Percentiles rank a stretch among this genome's conserved stretches.
phyloP scores from a whole-genome alignment of 2,888 invertebrate genomes.

The Notodonta dromedarius region DNA sequence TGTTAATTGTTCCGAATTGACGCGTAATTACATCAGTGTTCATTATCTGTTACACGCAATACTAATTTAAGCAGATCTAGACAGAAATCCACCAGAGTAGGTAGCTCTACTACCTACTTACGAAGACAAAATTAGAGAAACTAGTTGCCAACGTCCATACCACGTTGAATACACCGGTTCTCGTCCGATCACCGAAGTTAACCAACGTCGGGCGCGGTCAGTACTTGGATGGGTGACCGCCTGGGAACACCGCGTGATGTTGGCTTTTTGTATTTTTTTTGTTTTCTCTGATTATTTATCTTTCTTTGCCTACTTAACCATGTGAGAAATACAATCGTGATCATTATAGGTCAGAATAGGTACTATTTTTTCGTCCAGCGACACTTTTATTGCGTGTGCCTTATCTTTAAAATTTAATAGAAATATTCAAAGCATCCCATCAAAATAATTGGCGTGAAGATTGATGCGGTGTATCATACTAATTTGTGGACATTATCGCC shows the following conservation, averaged over 20 bases:
- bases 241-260: constrained; percentile 62
- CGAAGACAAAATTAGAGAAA: not conserved
- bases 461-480: constrained; percentile 60
- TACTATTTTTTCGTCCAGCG: too few relatives aligned
- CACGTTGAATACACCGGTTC: constrained; percentile 66
- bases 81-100: too few relatives aligned
- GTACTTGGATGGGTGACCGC: constrained; percentile 71
- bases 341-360: too few relatives aligned
- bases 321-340: too few relatives aligned
- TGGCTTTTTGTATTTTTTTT: constrained; percentile 46
- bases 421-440: constrained; percentile 50
- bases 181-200: constrained; percentile 72
- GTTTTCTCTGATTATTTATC: not conserved
- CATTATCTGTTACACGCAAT: too few relatives aligned
- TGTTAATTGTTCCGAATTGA: too few relatives aligned
- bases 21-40: too few relatives aligned
- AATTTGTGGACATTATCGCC: constrained; percentile 54
- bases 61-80: too few relatives aligned
- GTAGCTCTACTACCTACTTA: not conserved
- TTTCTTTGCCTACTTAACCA: too few relatives aligned
- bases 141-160: constrained; percentile 49
- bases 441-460: constrained; percentile 58
- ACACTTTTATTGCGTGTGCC: constrained; percentile 39
- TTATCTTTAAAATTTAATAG: constrained; percentile 53
- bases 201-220: constrained; percentile 68